Evolutionary conservation across 2,888 invertebrate species (phyloP), one percentile per base, ranked within the genome.

Genomic region (Rhaphigaster nebulosa): DNA sequence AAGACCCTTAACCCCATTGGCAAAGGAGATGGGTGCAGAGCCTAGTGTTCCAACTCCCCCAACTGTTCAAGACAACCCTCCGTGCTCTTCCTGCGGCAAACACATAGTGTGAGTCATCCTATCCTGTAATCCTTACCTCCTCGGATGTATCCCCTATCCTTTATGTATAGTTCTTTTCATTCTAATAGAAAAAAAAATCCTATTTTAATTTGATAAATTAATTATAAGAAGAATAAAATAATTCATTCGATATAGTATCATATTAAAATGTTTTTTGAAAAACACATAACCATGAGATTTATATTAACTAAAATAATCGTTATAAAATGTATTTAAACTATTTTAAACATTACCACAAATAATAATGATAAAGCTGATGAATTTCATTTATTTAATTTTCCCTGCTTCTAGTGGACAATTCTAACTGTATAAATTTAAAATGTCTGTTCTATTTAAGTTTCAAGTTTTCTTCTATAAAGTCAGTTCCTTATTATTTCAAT

Each of bases 51-150:
- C 70, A 29, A 41, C 76, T 76, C 89, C 70, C 50, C 76, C 70
- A 50, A 90, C 91, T 90, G 84, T 91, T 90, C 93, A 94, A 94
- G 94, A 94, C 93, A 94, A 94, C 94, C 94, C 94, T 94, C 94
- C 95, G 94, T 98, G 98, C 95, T 96, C 96, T 93, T 97, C 97
- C 93, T 98, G 98, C 95, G 97, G 97, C 94, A 96, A 96, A 94
- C 95, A 96, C 93, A 97, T 98, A 94, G 96, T 97, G 98, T 98
- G 96, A 97, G 96, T 96, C 95, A 94, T 89, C 65, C 41, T 29
- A 4, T 89, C 89, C 87, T 56, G 26, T 26, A 50, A 50, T 52
- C 54, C 50, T 52, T 56, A 0, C 41, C 45, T 8, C 38, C 18
- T 23, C 38, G 20, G 10, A 1, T 45, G 13, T 38, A 76, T 84